Conservation (phyloP, 2,888 invertebrate species). For the Serrognathus titanus region DNA sequence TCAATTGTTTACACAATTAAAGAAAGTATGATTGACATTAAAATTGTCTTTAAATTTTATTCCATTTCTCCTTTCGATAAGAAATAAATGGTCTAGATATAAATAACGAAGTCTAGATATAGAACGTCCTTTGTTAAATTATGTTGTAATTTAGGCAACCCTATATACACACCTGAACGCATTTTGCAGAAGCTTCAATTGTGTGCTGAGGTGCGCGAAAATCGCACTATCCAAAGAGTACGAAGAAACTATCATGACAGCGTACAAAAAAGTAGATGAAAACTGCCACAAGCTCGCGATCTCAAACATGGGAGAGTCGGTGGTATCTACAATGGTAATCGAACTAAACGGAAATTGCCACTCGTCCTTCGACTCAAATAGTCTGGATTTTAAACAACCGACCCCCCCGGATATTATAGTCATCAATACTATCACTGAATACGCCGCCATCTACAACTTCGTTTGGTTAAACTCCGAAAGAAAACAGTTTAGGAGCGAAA, state of each 20-base stretch:
- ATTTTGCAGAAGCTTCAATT: constrained; percentile 22
- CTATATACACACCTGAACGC: constrained; percentile 15
- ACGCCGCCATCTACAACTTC: constrained; percentile 12
- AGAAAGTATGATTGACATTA: too few species aligned
- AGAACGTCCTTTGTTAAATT: not conserved
- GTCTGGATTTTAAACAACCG: constrained; percentile 9
- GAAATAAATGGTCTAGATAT: too few species aligned
- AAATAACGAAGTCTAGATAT: too few species aligned
- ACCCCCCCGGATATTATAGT: constrained; percentile 16
- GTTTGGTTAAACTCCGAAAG: not conserved
- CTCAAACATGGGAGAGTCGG: constrained; percentile 13
- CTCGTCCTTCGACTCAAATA: constrained; percentile 9
- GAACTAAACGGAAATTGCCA: constrained; percentile 18
- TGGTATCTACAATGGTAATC: constrained; percentile 16
- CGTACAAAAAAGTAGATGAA: constrained; percentile 10
- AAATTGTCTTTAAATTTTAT: too few species aligned
- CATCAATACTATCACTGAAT: constrained; percentile 14
- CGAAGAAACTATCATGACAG: constrained; percentile 19
- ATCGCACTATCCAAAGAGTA: constrained; percentile 16
- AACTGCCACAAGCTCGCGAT: constrained; percentile 18
- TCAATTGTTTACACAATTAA: too few species aligned
- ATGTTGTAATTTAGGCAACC: not conserved
- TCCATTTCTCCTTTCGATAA: too few species aligned
- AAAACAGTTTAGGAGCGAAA: not conserved
- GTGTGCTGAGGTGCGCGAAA: constrained; percentile 23